These are phyloP conservation scores for Thamnaconus septentrionalis DNA, from an alignment of 2,113 vertebrate species.

Conservation along the genomic window DNA sequence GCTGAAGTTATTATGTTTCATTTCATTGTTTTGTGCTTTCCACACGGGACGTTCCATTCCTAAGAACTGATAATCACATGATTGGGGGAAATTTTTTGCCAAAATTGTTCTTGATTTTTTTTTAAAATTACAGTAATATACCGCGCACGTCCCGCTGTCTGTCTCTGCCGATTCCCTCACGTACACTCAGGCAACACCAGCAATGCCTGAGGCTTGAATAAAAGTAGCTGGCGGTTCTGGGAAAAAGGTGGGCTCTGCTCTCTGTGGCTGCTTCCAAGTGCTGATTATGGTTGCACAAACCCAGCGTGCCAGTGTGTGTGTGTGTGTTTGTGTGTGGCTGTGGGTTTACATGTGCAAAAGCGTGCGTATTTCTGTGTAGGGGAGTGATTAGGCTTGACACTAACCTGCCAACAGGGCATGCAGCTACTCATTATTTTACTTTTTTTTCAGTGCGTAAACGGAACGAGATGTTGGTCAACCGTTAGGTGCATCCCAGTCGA, in stretches of 20 bases:
- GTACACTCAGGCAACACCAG: constrained; percentile 7
- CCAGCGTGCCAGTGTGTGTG: background rate
- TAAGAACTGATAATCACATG: constrained; percentile 1
- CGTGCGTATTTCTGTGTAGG: constrained; percentile 7
- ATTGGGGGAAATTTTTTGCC: background rate
- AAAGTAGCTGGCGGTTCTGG: constrained; percentile 50
- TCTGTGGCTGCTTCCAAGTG: constrained; percentile 24
- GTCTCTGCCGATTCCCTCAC: constrained; percentile 1
- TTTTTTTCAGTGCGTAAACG: background rate
- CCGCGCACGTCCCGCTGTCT: constrained; percentile 4
- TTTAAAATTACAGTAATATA: background rate
- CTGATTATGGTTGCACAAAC: constrained; percentile 7
- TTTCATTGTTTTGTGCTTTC: background rate
- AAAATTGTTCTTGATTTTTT: constrained; percentile 1
- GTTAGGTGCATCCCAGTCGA: no score
- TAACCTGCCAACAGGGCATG: constrained; percentile 23
- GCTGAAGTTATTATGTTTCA: constrained; percentile 9
- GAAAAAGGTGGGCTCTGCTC: constrained; percentile 40
- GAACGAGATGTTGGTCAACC: no score
- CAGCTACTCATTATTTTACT: constrained; percentile 40
- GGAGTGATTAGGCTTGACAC: constrained; percentile 22
- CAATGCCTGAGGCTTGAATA: constrained; percentile 24
- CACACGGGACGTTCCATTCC: constrained; percentile 4
- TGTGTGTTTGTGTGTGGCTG: no score
- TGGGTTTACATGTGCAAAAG: background rate